phyloP scores from a whole-genome alignment of 2,113 vertebrate genomes.

The Peromyscus polionotus region DNA sequence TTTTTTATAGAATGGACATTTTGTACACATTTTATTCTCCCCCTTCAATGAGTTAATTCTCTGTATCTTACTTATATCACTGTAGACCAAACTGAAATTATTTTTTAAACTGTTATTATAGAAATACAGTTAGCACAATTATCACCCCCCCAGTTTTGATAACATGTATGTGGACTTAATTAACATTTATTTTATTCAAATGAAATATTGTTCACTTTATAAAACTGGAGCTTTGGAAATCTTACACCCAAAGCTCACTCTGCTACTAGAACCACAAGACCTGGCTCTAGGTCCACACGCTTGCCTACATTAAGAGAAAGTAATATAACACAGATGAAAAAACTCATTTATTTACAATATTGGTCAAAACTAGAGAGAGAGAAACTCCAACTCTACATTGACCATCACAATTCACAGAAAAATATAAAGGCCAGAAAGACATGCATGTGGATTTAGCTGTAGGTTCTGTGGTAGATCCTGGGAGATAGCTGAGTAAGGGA shows the following conservation, averaged over 20 bases:
- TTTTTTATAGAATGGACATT: background rate
- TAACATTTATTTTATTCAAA: conserved; percentile 11
- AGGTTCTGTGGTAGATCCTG: background rate
- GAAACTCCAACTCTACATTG: background rate
- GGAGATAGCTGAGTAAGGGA: no score
- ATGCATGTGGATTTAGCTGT: background rate
- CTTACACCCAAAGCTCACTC: background rate
- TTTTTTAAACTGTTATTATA: conserved; percentile 5
- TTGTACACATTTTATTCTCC: background rate
- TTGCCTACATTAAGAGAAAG: background rate
- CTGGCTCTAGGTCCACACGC: background rate
- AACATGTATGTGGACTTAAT: conserved; percentile 10
- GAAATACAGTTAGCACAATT: background rate
- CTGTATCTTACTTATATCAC: background rate
- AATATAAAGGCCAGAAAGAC: background rate
- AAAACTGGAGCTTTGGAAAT: background rate
- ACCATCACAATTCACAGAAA: background rate
- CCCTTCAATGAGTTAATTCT: background rate
- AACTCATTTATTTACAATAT: background rate
- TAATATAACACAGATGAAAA: background rate
- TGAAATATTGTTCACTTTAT: background rate
- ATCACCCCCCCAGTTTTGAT: background rate
- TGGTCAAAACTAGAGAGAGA: background rate
- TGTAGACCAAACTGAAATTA: conserved; percentile 31
- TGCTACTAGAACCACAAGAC: background rate